These are phyloP conservation scores for Orchesella flavescens DNA, from an alignment of 2,888 invertebrate species.

Conservation along the genomic window DNA sequence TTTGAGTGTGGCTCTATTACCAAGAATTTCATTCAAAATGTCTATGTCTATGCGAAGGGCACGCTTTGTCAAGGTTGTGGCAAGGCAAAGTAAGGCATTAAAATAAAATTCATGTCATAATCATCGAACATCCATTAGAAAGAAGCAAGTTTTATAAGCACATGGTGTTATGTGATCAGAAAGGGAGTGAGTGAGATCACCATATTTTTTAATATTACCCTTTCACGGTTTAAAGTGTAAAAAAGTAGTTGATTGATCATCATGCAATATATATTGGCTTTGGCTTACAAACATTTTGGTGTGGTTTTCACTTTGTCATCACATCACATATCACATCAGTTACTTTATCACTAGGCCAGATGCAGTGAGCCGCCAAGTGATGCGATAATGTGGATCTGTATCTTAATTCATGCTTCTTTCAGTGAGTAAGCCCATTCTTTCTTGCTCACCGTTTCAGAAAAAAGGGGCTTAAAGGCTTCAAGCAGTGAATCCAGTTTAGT, in stretches of 20 bases:
- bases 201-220: not conserved
- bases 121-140: not conserved
- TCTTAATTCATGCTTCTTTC: constrained; percentile 38
- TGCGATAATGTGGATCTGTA: constrained; percentile 20
- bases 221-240: constrained; percentile 33
- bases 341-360: constrained; percentile 51
- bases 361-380: constrained; percentile 21
- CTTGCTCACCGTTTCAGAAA: not conserved
- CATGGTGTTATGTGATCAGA: too few relatives aligned
- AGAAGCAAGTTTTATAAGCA: too few relatives aligned
- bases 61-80: too few relatives aligned
- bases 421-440: constrained; percentile 20
- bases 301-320: constrained; percentile 48
- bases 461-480: constrained; percentile 52
- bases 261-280: constrained; percentile 15
- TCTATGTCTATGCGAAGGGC: too few relatives aligned
- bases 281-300: not conserved
- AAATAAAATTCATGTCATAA: not conserved
- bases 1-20: too few relatives aligned
- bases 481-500: constrained; percentile 56
- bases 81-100: too few relatives aligned
- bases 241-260: constrained; percentile 33
- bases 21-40: too few relatives aligned
- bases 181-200: too few relatives aligned
- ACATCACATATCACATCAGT: constrained; percentile 14